Conservation (phyloP, 2,888 invertebrate genomes). For the Elgonia sp. region DNA sequence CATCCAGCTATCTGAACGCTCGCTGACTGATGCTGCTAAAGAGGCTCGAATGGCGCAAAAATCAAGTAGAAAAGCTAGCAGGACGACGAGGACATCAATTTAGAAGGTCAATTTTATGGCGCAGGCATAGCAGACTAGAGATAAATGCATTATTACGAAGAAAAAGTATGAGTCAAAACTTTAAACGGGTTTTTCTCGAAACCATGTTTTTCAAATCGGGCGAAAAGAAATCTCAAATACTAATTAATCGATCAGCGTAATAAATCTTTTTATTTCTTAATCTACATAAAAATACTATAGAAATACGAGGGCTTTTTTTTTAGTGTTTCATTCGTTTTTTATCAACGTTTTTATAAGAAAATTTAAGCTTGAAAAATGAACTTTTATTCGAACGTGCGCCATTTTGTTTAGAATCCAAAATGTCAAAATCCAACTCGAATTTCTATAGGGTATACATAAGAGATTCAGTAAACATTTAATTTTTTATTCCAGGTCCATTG, state of each 20-base stretch:
- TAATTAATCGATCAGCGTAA: constrained; percentile 44
- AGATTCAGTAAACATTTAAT: constrained; percentile 38
- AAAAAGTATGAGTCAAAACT: too few species aligned
- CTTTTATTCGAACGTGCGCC: constrained; percentile 16
- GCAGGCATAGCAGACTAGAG: too few species aligned
- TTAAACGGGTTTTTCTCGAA: too few species aligned
- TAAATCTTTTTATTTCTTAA: constrained; percentile 44
- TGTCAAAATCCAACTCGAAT: constrained; percentile 41
- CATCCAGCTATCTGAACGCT: too few species aligned
- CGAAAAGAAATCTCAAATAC: too few species aligned
- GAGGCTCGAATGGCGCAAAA: too few species aligned
- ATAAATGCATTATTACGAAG: too few species aligned
- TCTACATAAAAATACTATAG: constrained; percentile 23
- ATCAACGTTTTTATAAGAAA: background rate
- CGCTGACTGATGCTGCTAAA: too few species aligned
- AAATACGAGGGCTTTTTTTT: constrained; percentile 43
- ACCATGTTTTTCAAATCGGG: too few species aligned
- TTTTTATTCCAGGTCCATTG: constrained; percentile 55
- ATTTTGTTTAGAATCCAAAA: constrained; percentile 47
- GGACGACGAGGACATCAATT: too few species aligned
- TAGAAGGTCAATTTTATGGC: too few species aligned
- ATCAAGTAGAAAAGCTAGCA: too few species aligned
- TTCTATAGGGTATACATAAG: constrained; percentile 35
- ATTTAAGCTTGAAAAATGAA: background rate
- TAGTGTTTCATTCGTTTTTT: constrained; percentile 1